Conservation (phyloP, 2,113 vertebrate genomes). For the Leuciscus idus region DNA sequence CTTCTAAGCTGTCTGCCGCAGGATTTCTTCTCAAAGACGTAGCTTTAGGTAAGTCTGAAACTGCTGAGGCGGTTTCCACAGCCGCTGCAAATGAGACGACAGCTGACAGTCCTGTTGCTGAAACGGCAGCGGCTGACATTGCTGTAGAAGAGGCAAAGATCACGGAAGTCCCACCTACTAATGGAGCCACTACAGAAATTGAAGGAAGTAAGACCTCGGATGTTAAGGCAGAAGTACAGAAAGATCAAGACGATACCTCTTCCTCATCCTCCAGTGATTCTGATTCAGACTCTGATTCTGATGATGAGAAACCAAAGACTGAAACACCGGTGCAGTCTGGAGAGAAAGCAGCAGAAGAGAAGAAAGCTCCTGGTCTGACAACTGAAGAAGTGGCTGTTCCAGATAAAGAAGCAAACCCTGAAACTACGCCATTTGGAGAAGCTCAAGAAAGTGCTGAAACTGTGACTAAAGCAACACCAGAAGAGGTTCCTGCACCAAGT, state of each 20-base stretch:
- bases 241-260: constrained; percentile 45
- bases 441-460: constrained; percentile 20
- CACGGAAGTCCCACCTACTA: background rate
- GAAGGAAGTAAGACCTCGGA: background rate
- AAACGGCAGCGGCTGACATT: background rate
- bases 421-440: background rate
- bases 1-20: constrained; percentile 64
- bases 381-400: constrained; percentile 15
- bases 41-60: constrained; percentile 49
- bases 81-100: background rate
- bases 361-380: background rate
- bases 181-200: background rate
- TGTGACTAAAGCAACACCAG: constrained; percentile 11
- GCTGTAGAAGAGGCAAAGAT: constrained; percentile 4
- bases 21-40: constrained; percentile 56
- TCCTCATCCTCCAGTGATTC: constrained; percentile 72
- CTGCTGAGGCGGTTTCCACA: background rate
- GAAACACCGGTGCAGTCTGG: constrained; percentile 28
- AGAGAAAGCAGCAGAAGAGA: constrained; percentile 29
- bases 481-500: background rate
- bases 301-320: constrained; percentile 60
- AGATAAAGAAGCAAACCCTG: background rate
- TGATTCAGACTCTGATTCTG: constrained; percentile 64
- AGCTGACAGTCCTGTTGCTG: background rate
- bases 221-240: constrained; percentile 29